Percentiles rank a stretch among this genome's conserved stretches.
phyloP scores from a whole-genome alignment of 2,797 vertebrate species.

The Caiman crocodilus region DNA sequence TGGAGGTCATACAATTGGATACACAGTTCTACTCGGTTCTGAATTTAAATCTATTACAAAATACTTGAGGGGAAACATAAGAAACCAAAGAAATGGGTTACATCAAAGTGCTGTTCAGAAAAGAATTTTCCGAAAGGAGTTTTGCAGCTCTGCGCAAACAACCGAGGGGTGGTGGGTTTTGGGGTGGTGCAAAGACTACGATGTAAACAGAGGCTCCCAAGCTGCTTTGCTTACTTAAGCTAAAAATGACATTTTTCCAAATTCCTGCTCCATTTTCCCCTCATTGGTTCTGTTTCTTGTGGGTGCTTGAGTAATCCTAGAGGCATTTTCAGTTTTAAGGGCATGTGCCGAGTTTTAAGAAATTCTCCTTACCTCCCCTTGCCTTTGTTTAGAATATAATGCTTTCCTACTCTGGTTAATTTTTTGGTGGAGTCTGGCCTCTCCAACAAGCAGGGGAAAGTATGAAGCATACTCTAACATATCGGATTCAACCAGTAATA shows the following conservation, averaged over 20 bases:
- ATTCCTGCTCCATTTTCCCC: constrained; percentile 45
- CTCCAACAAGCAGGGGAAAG: not conserved
- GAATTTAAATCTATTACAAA: constrained; percentile 51
- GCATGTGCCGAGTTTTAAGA: constrained; percentile 69
- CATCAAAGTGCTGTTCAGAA: constrained; percentile 23
- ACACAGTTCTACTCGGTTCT: constrained; percentile 36
- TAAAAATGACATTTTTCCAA: not conserved
- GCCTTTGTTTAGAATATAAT: constrained; percentile 2
- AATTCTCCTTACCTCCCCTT: not conserved
- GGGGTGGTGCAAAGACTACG: not conserved
- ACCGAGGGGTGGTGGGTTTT: constrained; percentile 6
- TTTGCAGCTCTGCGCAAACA: constrained; percentile 15
- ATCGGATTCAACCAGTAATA: not conserved
- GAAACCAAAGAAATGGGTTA: not conserved
- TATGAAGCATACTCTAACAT: not conserved
- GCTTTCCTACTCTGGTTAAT: not conserved
- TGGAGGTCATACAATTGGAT: not conserved
- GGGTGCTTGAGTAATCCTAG: constrained; percentile 54
- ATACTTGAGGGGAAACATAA: constrained; percentile 25
- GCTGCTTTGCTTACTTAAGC: constrained; percentile 55
- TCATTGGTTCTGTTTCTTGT: constrained; percentile 56
- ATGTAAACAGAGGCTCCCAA: constrained; percentile 15
- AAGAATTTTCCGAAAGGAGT: constrained; percentile 7
- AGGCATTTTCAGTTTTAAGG: constrained; percentile 53
- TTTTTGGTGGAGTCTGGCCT: constrained; percentile 13